Evolutionary conservation across 2,113 vertebrate genomes (phyloP).

Genomic region (Campylomormyrus tamandua): DNA sequence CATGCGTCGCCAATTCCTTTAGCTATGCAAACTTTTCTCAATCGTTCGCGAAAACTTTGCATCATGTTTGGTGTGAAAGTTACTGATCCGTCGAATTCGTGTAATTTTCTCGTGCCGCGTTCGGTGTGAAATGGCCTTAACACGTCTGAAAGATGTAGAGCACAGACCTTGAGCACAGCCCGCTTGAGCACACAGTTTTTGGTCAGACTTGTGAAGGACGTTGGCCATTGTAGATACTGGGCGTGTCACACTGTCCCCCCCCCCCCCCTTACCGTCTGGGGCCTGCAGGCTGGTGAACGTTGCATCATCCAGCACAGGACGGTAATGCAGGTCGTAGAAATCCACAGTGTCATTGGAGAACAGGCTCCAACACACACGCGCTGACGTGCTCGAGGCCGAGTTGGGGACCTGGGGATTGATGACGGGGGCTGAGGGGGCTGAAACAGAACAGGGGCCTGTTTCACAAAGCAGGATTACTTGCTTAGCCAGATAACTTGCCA

Average conservation of each 20-base stretch:
- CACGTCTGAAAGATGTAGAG: not conserved
- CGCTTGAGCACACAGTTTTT: not conserved
- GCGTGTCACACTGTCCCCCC: not conserved
- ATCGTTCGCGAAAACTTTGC: not conserved
- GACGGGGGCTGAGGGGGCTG: conserved; percentile 87
- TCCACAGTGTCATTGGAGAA: conserved; percentile 88
- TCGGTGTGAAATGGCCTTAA: not conserved
- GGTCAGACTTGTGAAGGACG: not conserved
- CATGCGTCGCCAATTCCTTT: not conserved
- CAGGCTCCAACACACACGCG: conserved; percentile 85
- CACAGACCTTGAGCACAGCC: not conserved
- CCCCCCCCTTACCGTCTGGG: conserved; percentile 58
- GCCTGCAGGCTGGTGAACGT: conserved; percentile 39
- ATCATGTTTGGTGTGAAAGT: not conserved
- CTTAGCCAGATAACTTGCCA: too few relatives aligned
- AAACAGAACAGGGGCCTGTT: conserved; percentile 12
- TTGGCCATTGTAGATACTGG: not conserved
- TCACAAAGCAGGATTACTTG: too few relatives aligned
- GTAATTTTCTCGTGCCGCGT: not conserved
- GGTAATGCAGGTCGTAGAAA: conserved; percentile 75
- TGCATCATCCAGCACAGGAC: conserved; percentile 60
- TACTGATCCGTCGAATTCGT: not conserved
- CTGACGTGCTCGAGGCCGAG: conserved; percentile 73
- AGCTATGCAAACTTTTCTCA: not conserved
- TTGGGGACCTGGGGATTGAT: conserved; percentile 82